These are phyloP conservation scores for Pedionomus torquatus DNA, from an alignment of 2,113 vertebrate genomes.

Conservation along the genomic window DNA sequence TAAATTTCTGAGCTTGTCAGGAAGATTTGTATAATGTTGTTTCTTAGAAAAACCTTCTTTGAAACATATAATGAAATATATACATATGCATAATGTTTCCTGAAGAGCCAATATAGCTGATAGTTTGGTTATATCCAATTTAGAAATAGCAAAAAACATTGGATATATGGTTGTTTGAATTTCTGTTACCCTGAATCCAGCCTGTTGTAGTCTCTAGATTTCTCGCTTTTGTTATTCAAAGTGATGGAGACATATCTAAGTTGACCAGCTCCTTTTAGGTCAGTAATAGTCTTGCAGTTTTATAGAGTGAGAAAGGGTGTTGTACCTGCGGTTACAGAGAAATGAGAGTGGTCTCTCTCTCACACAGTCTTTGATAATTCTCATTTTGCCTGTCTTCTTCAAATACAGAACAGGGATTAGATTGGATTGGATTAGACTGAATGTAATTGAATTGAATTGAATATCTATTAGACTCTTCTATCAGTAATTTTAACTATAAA, in stretches of 20 bases:
- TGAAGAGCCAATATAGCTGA: not conserved
- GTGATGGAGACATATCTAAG: not conserved
- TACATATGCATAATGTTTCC: not conserved
- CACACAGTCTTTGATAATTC: not conserved
- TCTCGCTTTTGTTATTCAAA: not conserved
- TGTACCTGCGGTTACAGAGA: not conserved
- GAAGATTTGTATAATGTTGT: not conserved
- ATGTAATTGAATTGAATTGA: no score
- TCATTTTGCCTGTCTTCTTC: not conserved
- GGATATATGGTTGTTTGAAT: not conserved
- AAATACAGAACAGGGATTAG: not conserved
- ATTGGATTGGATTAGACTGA: not conserved
- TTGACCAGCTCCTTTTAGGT: not conserved
- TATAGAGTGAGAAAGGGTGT: not conserved
- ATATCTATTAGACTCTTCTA: not conserved
- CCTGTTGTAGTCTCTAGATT: not conserved
- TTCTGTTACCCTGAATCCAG: not conserved
- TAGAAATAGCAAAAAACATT: not conserved
- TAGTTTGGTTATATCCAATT: not conserved
- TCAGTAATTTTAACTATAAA: not conserved
- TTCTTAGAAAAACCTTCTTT: not conserved
- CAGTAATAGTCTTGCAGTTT: not conserved
- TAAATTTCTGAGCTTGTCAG: not conserved
- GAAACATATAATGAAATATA: not conserved
- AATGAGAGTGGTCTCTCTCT: not conserved